Base-by-base conservation (phyloP, 2,113 vertebrate species). In the Hoplias malabaricus region DNA sequence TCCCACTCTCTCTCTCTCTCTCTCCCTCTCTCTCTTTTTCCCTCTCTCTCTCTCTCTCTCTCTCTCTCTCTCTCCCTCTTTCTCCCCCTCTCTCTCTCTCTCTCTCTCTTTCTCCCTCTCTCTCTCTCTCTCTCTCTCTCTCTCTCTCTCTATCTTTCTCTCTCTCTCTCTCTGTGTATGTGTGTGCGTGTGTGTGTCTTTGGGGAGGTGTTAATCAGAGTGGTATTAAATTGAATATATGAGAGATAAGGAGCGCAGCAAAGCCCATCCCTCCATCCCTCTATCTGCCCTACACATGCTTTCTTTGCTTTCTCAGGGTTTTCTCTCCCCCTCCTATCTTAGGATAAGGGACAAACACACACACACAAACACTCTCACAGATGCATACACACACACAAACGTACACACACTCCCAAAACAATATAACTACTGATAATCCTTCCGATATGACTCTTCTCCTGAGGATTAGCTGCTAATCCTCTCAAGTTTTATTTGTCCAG, bases 201-300 rank as follows among this genome's bases (percentile, higher is more conserved):
- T 84, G 86, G 85, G 82, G 85, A 84, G 81, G 65, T 86, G 87
- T 89, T 92, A 90, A 90, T 92, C 90, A 90, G 87, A 74, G 88
- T 87, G 86, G 79, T 83, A 83, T 90, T 90, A 88, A 91, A 90
- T 89, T 91, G 87, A 91, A 93, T 90, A 91, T 89, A 86, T 86
- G 84, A 66, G 85, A 89, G 89, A 91, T 89, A 89, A 90, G 83
- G 83, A 83, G 73, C 36, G 16, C 80, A 73, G 69, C 9, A n/a
- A 16, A 29, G 10, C 23, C 38, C 23, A 19, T 71, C 23, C 21
- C 1, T 40, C 54, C 36, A 43, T 61, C 13, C 57, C 54, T n/a
- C 53, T 42, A 34, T 57, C 53, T 72, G 54, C 54, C 2, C 9
- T 57, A 29, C 54, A 29, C 23, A 14, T 29, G 23, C 36, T 25